These are phyloP conservation scores for Salminus brasiliensis DNA, from an alignment of 2,113 vertebrate species.

Conservation along the genomic window DNA sequence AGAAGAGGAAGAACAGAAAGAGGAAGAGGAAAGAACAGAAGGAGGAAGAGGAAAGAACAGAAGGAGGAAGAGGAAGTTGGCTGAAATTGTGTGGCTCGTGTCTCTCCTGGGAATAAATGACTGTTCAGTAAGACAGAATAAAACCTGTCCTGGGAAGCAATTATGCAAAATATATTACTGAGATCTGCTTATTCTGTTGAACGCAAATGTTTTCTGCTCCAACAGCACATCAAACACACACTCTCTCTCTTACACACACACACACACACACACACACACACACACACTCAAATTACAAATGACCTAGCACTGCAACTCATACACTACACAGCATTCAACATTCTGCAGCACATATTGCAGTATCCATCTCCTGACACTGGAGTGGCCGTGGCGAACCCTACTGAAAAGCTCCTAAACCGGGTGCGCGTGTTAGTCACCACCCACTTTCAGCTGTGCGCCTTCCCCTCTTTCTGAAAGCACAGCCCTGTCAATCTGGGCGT, in stretches of 20 bases:
- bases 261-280: no score
- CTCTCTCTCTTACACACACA: no score
- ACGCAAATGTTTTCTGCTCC: neutral
- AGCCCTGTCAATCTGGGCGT: constrained; percentile 17
- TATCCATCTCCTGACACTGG: neutral
- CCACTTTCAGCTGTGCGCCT: constrained; percentile 19
- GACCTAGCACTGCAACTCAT: neutral
- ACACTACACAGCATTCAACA: neutral
- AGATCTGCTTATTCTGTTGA: neutral
- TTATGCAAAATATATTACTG: neutral
- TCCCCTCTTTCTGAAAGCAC: constrained; percentile 14
- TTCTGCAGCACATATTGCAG: constrained; percentile 1
- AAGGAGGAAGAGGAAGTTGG: no score
- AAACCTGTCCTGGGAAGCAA: neutral
- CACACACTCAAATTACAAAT: neutral
- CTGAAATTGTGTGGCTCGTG: neutral
- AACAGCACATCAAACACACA: no score
- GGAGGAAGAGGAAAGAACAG: no score
- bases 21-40: neutral
- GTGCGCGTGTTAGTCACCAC: constrained; percentile 4
- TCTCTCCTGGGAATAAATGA: neutral
- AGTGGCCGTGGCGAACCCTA: neutral
- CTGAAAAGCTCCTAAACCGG: neutral
- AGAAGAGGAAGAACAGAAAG: neutral
- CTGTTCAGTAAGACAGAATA: neutral